phyloP scores from a whole-genome alignment of 2,888 invertebrate species.

The Malthinus seriepunctatus region DNA sequence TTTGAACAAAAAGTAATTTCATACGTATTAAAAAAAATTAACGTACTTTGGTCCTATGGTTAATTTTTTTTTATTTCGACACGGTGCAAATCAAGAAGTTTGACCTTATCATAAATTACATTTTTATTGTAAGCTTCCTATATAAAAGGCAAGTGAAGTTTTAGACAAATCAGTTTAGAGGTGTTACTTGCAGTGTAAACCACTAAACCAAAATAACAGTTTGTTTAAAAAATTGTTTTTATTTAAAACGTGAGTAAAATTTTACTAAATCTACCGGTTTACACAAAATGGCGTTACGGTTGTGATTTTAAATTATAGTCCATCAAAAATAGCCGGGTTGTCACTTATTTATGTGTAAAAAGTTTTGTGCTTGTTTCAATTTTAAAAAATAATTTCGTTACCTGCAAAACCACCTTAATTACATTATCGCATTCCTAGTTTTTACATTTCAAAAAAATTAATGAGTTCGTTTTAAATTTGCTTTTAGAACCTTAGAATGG shows the following conservation, averaged over 20 bases:
- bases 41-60: neutral
- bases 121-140: conserved; percentile 2
- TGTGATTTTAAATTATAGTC: too few relatives aligned
- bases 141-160: neutral
- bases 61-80: neutral
- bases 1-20: too few relatives aligned
- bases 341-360: too few relatives aligned
- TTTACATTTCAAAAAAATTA: too few relatives aligned
- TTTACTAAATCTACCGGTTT: too few relatives aligned
- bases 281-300: too few relatives aligned
- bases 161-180: conserved; percentile 3
- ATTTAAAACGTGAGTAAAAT: neutral
- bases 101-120: conserved; percentile 4
- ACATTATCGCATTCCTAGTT: too few relatives aligned
- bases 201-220: neutral
- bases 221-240: neutral
- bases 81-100: neutral
- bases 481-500: conserved; percentile 38
- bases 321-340: too few relatives aligned
- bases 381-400: too few relatives aligned
- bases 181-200: neutral
- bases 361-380: too few relatives aligned
- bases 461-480: neutral
- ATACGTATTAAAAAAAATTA: too few relatives aligned
- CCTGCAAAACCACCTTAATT: too few relatives aligned